phyloP scores from a whole-genome alignment of 2,113 vertebrate genomes.

The Rhabdomys dilectus region DNA sequence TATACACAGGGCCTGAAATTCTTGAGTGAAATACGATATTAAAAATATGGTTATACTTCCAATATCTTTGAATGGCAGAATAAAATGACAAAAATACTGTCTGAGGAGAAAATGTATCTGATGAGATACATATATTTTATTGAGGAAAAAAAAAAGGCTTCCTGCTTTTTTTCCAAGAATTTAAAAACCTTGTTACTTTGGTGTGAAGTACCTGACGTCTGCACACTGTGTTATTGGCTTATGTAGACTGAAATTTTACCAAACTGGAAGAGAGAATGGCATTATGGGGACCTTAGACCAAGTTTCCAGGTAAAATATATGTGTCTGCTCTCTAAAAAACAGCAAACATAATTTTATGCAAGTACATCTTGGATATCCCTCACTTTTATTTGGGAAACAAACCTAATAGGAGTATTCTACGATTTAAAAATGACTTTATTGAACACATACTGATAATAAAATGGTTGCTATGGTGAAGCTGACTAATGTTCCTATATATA shows the following conservation, averaged over 20 bases:
- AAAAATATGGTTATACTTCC: slow-evolving; percentile 66
- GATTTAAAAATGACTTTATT: neutral
- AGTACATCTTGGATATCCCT: neutral
- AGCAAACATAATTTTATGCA: neutral
- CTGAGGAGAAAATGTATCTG: slow-evolving; percentile 50
- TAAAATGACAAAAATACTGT: slow-evolving; percentile 67
- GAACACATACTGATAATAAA: neutral
- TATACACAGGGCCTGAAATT: too few relatives aligned
- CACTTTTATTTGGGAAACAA: neutral
- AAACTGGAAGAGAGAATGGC: neutral
- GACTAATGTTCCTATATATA: neutral
- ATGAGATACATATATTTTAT: slow-evolving; percentile 28
- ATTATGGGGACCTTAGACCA: neutral
- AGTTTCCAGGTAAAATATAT: neutral
- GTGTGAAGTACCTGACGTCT: neutral
- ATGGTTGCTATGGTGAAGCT: neutral
- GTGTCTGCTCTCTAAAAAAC: neutral
- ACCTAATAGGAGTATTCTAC: neutral
- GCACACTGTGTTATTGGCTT: neutral
- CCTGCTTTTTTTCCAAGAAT: neutral
- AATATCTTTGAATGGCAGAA: slow-evolving; percentile 54
- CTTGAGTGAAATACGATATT: slow-evolving; percentile 70
- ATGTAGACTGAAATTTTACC: accelerated
- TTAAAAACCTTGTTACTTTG: slow-evolving; percentile 55
- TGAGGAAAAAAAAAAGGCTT: neutral